These are phyloP conservation scores for Brachyptera risi DNA, from an alignment of 2,888 invertebrate species.

Conservation along the genomic window DNA sequence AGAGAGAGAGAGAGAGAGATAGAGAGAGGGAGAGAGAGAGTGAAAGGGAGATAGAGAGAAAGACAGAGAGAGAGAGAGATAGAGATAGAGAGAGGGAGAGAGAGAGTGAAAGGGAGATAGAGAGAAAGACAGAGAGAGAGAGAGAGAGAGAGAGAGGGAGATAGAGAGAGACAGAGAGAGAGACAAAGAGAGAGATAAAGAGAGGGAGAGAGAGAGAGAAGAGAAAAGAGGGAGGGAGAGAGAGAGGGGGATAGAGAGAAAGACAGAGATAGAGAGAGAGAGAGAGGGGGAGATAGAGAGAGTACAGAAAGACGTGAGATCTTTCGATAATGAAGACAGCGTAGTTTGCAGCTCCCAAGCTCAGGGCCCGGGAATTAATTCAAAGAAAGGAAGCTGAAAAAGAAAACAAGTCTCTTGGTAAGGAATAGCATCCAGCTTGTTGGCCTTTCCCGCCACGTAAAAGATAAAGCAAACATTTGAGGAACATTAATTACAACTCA, in stretches of 20 bases:
- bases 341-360: neutral
- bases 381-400: neutral
- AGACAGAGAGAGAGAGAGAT: neutral
- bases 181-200: neutral
- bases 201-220: neutral
- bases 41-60: no score
- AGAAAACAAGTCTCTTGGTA: conserved; percentile 7
- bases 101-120: neutral
- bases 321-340: conserved; percentile 12
- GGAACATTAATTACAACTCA: conserved; percentile 19
- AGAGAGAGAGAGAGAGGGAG: neutral
- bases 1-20: neutral
- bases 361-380: conserved; percentile 8
- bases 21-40: neutral
- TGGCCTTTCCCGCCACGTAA: conserved; percentile 13
- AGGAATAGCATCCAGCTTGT: conserved; percentile 11
- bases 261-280: neutral
- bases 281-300: neutral
- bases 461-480: conserved; percentile 20
- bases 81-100: neutral
- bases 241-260: neutral
- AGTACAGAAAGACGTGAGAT: neutral
- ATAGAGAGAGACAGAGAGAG: neutral
- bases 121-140: neutral
- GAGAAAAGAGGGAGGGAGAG: neutral